phyloP scores from a whole-genome alignment of 2,797 vertebrate genomes.

The Pteronotus mesoamericanus region DNA sequence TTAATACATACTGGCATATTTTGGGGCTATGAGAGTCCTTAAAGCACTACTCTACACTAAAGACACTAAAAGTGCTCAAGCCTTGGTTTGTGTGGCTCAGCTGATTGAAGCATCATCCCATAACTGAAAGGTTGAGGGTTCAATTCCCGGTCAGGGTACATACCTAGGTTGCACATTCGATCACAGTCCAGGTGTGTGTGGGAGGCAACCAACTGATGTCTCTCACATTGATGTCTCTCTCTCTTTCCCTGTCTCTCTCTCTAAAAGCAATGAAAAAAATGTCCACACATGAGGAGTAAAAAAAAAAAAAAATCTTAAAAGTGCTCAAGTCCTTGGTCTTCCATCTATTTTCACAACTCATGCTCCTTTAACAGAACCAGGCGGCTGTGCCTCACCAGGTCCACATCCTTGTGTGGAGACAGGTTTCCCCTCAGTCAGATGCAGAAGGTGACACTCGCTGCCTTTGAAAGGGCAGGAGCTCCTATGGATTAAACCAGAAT shows the following conservation, averaged over 20 bases:
- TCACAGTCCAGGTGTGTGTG: background rate
- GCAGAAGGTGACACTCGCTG: background rate
- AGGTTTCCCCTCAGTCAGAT: background rate
- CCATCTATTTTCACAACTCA: accelerated
- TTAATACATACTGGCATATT: slow-evolving; percentile 57
- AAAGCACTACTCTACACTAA: background rate
- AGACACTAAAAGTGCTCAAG: background rate
- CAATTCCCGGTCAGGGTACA: background rate
- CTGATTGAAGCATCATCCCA: background rate
- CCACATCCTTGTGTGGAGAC: accelerated
- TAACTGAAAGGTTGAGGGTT: background rate
- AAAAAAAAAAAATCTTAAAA: background rate
- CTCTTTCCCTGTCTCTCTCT: background rate
- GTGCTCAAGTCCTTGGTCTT: background rate
- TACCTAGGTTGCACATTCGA: background rate
- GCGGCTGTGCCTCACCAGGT: too few species aligned
- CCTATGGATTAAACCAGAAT: background rate
- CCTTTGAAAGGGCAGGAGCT: background rate
- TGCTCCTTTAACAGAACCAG: background rate
- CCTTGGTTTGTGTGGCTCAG: background rate
- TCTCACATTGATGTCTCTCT: too few species aligned
- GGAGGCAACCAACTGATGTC: background rate
- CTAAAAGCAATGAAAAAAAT: background rate
- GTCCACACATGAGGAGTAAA: background rate
- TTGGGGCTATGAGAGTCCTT: background rate